Evolutionary conservation across 2,888 invertebrate genomes (phyloP).

Genomic region (Lithophane semibrunnea): DNA sequence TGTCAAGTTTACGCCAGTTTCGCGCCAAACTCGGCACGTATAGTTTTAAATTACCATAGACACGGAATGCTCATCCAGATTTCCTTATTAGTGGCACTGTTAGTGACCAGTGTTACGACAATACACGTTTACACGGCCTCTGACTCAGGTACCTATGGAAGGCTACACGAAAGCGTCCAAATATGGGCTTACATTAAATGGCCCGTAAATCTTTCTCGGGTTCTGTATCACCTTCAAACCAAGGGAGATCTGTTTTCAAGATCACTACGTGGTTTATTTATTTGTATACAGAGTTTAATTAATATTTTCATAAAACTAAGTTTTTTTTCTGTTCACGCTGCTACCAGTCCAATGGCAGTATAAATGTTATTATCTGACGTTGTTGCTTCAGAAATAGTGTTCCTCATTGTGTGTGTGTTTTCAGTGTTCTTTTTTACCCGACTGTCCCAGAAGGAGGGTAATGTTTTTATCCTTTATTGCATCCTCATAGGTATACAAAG

Average conservation of each 20-base stretch:
- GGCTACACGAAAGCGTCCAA: constrained; percentile 79
- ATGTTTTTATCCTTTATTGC: too few species aligned
- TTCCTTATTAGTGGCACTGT: constrained; percentile 55
- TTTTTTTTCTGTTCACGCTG: neutral
- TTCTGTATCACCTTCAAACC: constrained; percentile 66
- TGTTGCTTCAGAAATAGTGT: constrained; percentile 17
- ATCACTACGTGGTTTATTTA: constrained; percentile 20
- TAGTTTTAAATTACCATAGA: constrained; percentile 14
- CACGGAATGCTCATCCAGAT: constrained; percentile 44
- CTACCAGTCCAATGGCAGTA: neutral
- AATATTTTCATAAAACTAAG: neutral
- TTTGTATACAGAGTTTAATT: constrained; percentile 7
- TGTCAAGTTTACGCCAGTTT: constrained; percentile 10
- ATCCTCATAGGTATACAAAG: neutral
- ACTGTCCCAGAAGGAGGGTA: too few species aligned
- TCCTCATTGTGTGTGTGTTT: neutral
- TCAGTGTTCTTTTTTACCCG: too few species aligned
- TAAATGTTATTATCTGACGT: constrained; percentile 5
- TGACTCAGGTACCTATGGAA: constrained; percentile 76
- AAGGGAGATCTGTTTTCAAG: constrained; percentile 51
- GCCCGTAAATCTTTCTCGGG: constrained; percentile 63
- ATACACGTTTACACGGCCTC: constrained; percentile 38
- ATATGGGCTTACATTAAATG: constrained; percentile 72
- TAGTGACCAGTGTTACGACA: constrained; percentile 40
- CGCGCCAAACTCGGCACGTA: neutral